These are phyloP conservation scores for Rattus rattus DNA, from an alignment of 2,113 vertebrate genomes.

Conservation along the genomic window DNA sequence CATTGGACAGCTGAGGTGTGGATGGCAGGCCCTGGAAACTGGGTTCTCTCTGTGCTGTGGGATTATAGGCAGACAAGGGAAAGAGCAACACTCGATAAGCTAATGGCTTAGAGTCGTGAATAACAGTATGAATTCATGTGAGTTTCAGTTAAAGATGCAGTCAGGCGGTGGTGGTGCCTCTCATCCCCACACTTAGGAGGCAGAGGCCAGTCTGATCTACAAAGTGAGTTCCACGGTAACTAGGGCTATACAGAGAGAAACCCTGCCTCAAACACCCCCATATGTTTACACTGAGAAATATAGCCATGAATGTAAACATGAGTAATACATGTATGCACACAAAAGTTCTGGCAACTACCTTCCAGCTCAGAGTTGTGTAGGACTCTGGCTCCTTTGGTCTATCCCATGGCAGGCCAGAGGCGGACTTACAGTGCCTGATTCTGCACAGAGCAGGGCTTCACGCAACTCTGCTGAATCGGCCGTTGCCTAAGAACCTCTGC, in stretches of 20 bases:
- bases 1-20: background rate
- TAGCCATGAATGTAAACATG: background rate
- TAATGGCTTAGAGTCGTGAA: background rate
- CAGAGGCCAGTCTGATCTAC: background rate
- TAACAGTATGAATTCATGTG: background rate
- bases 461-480: background rate
- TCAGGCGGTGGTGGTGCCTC: background rate
- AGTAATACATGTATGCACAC: background rate
- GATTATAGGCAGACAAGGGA: background rate
- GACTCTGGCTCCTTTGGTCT: background rate
- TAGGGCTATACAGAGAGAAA: background rate
- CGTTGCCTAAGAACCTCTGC: background rate
- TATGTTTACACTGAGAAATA: background rate
- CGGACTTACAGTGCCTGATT: background rate
- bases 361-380: background rate
- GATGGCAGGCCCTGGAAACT: background rate
- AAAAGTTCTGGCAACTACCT: background rate
- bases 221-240: background rate
- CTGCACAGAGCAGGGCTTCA: background rate
- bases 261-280: background rate
- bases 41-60: background rate
- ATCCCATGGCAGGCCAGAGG: background rate
- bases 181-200: background rate
- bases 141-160: background rate
- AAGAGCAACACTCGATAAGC: background rate